A percentile compares a stretch with the other conserved stretches of the same genome.
These are phyloP conservation scores for Thymelicus acteon DNA, from an alignment of 2,888 invertebrate species.

Conservation along the genomic window DNA sequence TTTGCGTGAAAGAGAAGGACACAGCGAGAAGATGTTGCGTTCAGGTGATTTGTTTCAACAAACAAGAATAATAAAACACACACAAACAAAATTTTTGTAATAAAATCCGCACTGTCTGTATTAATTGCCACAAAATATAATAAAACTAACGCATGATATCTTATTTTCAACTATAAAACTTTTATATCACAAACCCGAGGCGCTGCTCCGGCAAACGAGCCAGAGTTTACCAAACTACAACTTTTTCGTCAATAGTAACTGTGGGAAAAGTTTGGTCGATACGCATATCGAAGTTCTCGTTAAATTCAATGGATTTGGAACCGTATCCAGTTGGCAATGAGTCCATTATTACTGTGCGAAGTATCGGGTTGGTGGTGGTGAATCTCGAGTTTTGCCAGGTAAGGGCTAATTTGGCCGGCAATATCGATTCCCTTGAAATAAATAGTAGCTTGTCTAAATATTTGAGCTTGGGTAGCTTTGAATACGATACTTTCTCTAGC, in stretches of 20 bases:
- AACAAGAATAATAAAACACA: too few relatives aligned
- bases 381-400: slow-evolving; percentile 1
- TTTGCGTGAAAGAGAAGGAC: too few relatives aligned
- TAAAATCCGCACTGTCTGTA: background rate
- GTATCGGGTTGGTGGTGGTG: slow-evolving; percentile 2
- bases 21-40: too few relatives aligned
- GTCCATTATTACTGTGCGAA: background rate
- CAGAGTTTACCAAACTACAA: slow-evolving; percentile 22
- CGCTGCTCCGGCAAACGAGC: background rate
- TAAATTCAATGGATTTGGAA: slow-evolving; percentile 1
- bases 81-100: background rate
- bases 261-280: slow-evolving; percentile 29
- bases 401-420: slow-evolving; percentile 8
- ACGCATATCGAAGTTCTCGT: slow-evolving; percentile 8
- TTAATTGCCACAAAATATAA: too few relatives aligned
- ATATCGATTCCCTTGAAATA: background rate
- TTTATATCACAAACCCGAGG: too few relatives aligned
- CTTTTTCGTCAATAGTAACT: slow-evolving; percentile 21
- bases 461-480: too few relatives aligned
- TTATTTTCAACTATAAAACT: too few relatives aligned
- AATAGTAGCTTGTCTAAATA: background rate
- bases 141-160: too few relatives aligned
- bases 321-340: background rate
- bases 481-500: too few relatives aligned
- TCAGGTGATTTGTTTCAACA: too few relatives aligned